Base-by-base conservation (phyloP, 2,888 invertebrate genomes). In the Phaedon cochleariae region DNA sequence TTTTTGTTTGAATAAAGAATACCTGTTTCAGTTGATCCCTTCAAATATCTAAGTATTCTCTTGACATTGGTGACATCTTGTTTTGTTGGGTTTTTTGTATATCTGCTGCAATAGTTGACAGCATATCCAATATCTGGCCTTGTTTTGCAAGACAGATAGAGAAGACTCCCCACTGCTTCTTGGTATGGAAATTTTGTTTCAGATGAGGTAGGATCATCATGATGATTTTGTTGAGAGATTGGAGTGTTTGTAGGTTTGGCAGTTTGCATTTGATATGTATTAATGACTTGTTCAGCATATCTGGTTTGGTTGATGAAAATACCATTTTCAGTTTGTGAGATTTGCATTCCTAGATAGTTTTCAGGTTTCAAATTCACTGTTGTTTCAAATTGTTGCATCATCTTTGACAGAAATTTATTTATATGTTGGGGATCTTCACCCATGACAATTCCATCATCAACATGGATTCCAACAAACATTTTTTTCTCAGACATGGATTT, bases 171-270 rank as follows among this genome's bases (percentile, higher is more conserved):
- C 9, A 65, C 17, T 18, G 55, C 53, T 49, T 61, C 61, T 51
- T 57, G 34, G 45, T 62, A 65, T 26, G 62, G 65, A 29, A 57
- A 65, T 17, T 52, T 62, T 49, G 18, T n/a, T 54, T 59, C 60
- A 51, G 31, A 26, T 22, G 21, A 57, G 49, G 57, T 57, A 15
- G n/a, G 31, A 55, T 55, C 49, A 7, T 60, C 29, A 31, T 59
- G 54, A 12, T 12, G 15, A 15, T 54, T 29, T 29, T 54, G 54
- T 15, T 55, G 34, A 31, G 34, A 26, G 15, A 26, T 26, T 18
- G 55, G 55, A 2, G 55, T 55, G 12, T 41, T 55, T 41, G n/a
- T 37, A 17, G 15, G n/a, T 20, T 55, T 55, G 20, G 37, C 17
- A n/a, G 10, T 10, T 9, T 34, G 7, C 34, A 34, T 34, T 9